Evolutionary conservation across 1,140 invertebrate genomes (phyloP).

Genomic region (Papilio xuthus): DNA sequence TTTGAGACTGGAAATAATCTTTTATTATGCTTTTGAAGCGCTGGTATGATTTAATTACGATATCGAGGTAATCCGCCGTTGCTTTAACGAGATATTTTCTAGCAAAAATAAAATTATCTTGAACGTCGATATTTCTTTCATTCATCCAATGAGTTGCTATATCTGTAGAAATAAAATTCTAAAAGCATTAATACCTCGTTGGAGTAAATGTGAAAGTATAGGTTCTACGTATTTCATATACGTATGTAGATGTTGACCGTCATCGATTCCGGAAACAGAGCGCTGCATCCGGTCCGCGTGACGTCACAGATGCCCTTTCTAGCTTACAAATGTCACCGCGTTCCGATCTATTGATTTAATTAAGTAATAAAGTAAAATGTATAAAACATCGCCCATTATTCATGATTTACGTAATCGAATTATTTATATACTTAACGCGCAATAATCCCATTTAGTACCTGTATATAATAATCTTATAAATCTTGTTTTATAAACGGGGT

Average conservation of each 20-base stretch:
- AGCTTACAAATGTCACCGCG: constrained; percentile 17
- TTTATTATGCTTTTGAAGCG: not conserved
- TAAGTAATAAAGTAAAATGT: not conserved
- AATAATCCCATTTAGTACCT: constrained; percentile 5
- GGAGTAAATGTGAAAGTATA: constrained; percentile 1
- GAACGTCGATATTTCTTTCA: not conserved
- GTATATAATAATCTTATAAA: not conserved
- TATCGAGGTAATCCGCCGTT: not conserved
- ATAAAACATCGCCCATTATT: not conserved
- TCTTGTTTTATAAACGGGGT: not conserved
- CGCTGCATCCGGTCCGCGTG: constrained; percentile 25
- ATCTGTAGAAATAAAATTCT: not conserved
- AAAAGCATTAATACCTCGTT: not conserved
- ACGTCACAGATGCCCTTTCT: constrained; percentile 36
- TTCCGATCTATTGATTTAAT: not conserved
- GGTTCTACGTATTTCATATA: constrained; percentile 2
- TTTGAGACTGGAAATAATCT: not conserved
- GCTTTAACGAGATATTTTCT: not conserved
- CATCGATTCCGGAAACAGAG: constrained; percentile 33
- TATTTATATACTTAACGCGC: constrained; percentile 2
- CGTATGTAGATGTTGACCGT: constrained; percentile 9
- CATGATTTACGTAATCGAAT: not conserved
- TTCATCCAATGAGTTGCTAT: not conserved
- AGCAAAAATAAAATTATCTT: not conserved
- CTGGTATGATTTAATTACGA: too few species aligned